Base-by-base conservation (phyloP, 2,113 vertebrate species). In the Arothron firmamentum region DNA sequence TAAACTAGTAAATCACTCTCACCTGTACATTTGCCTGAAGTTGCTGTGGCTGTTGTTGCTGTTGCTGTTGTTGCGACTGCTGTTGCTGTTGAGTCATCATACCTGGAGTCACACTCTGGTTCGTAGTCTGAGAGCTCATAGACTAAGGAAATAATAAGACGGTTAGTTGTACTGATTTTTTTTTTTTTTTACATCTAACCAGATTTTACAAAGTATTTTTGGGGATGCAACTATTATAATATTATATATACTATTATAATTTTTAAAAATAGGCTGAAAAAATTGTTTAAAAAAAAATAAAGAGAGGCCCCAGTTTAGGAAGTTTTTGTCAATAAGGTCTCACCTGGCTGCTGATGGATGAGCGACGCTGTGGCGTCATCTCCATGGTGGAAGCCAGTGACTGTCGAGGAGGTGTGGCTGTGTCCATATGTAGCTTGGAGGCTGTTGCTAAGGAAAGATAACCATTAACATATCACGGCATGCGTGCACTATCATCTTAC, bases 331-430 rank as follows among this genome's bases (percentile, higher is more conserved):
- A 15, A 48, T 14, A 17, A 11, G 4, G 10, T 58, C 55, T 88
- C 88, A 99, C 96, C 93, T 96, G 95, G 72, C 89, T 95, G 83
- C 94, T 92, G 72, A 95, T 86, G 19, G 95, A 97, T 38, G 95
- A 92, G 41, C 93, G 92, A 52, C 93, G 91, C 71, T 93, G 94
- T 0, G 89, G 74, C 43, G 90, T 84, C 88, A 94, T 94, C 50
- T 97, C 95, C 66, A 93, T 90, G 62, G 91, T 84, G 63, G 93
- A 77, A 17, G 86, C 78, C 71, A 96, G 62, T 10, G 92, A 90
- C 74, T 92, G 95, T 57, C 90, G 91, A 41, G 96, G 93, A 72
- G 96, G 93, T 56, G 94, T 95, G 86, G 92, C 94, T 47, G 92
- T 92, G 67, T 96, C 96, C 69, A 94, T 90, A n/a, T 93, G 94